Percentiles rank a stretch among this genome's conserved stretches.
These are phyloP conservation scores for Heteronetta atricapilla DNA, from an alignment of 2,113 vertebrate genomes.

Conservation along the genomic window DNA sequence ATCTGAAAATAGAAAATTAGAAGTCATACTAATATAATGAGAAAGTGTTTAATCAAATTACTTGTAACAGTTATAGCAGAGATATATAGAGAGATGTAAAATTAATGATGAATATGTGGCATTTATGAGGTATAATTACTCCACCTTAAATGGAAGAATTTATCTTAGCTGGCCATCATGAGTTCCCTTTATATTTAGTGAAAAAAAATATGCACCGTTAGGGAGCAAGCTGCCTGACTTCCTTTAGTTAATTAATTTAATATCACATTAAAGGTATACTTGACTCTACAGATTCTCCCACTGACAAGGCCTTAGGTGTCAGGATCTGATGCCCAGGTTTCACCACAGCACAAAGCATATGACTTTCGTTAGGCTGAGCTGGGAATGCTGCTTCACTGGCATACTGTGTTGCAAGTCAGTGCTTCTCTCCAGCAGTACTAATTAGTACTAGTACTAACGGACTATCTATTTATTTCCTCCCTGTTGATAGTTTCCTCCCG, in stretches of 20 bases:
- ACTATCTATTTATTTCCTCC: background rate
- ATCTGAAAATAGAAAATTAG: conserved; percentile 55
- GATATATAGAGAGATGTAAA: background rate
- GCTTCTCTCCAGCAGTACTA: background rate
- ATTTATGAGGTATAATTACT: background rate
- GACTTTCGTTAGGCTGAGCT: background rate
- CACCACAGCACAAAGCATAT: background rate
- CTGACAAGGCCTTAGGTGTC: background rate
- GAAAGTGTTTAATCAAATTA: background rate
- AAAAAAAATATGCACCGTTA: rapidly evolving
- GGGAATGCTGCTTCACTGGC: background rate
- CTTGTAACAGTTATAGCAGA: background rate
- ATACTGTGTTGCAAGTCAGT: background rate
- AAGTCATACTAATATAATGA: background rate
- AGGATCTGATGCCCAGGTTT: background rate
- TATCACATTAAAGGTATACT: background rate
- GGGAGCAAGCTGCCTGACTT: background rate
- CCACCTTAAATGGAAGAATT: background rate
- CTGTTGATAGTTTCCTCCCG: rapidly evolving
- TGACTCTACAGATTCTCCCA: background rate
- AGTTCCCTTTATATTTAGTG: background rate
- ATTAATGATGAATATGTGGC: background rate
- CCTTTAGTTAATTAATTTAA: background rate
- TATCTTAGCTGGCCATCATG: background rate
- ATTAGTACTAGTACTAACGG: no score